Percentiles rank a stretch among this genome's conserved stretches.
Evolutionary conservation across 2,888 invertebrate genomes (phyloP).

Genomic region (Nemotelus pantherinus): DNA sequence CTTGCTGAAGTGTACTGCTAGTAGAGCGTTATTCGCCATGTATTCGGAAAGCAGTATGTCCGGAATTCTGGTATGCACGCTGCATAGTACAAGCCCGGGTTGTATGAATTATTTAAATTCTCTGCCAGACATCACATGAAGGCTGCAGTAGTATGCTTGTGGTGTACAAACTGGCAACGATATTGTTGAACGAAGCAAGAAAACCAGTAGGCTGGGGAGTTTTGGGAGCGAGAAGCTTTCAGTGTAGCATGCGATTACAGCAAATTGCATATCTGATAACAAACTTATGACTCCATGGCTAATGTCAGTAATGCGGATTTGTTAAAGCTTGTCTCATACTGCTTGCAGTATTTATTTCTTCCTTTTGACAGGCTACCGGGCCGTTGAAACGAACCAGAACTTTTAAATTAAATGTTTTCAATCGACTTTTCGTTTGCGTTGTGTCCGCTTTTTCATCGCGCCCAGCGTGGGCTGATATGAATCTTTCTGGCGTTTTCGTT

Average conservation of each 20-base stretch:
- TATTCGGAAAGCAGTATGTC: neutral
- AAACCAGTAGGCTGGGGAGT: neutral
- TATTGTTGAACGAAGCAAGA: neutral
- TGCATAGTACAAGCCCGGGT: slow-evolving; percentile 3
- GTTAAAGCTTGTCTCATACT: neutral
- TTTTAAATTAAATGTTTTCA: slow-evolving; percentile 45
- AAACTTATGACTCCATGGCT: slow-evolving; percentile 44
- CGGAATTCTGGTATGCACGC: slow-evolving; percentile 13
- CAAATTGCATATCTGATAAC: slow-evolving; percentile 50
- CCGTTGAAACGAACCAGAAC: neutral
- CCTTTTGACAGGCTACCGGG: neutral
- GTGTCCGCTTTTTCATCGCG: neutral
- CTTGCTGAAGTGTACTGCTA: neutral
- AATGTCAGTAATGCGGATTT: slow-evolving; percentile 35
- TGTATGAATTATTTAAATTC: slow-evolving; percentile 45
- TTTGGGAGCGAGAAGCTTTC: slow-evolving; percentile 29
- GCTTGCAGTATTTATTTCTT: neutral
- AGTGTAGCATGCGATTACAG: slow-evolving; percentile 41
- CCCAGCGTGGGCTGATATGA: too few species aligned
- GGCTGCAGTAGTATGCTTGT: neutral
- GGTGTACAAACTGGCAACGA: neutral
- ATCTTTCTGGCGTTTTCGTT: too few species aligned
- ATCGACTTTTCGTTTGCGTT: slow-evolving; percentile 20
- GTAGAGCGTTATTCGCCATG: slow-evolving; percentile 8
- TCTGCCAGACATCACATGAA: slow-evolving; percentile 43